Conservation (phyloP, 1,140 invertebrate species). For the Drosophila bocki region DNA sequence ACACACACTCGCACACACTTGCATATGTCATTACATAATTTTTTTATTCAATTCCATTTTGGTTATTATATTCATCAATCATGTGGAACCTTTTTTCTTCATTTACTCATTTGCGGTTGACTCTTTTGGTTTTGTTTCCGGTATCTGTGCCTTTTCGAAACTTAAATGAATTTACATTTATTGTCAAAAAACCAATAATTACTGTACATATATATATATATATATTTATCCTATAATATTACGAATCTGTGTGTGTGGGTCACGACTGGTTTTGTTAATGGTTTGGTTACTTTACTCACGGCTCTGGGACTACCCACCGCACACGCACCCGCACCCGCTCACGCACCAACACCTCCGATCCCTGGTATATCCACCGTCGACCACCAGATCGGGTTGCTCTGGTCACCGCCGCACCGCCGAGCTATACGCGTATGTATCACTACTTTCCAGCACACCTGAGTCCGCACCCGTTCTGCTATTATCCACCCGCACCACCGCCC, state of each 20-base stretch:
- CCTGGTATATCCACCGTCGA: constrained; percentile 42
- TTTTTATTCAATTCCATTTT: constrained; percentile 58
- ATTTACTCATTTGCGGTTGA: constrained; percentile 50
- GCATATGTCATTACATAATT: constrained; percentile 70
- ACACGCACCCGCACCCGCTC: constrained; percentile 43
- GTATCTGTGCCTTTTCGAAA: constrained; percentile 70
- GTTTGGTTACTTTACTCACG: constrained; percentile 62
- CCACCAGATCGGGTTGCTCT: constrained; percentile 85
- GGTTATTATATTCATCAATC: constrained; percentile 73
- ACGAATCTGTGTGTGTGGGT: constrained; percentile 56
- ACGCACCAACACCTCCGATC: constrained; percentile 32
- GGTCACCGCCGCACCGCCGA: constrained; percentile 86
- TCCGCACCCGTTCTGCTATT: constrained; percentile 85
- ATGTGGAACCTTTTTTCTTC: constrained; percentile 64
- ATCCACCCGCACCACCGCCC: constrained; percentile 85
- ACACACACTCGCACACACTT: constrained; percentile 36
- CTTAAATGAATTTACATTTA: constrained; percentile 78
- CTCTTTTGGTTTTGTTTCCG: constrained; percentile 73
- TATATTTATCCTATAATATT: constrained; percentile 49
- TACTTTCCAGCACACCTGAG: constrained; percentile 86
- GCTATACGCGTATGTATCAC: constrained; percentile 86
- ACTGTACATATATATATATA: constrained; percentile 56
- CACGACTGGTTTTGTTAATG: constrained; percentile 71
- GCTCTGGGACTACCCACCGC: constrained; percentile 54
- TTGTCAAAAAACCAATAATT: constrained; percentile 62